Base-by-base conservation (phyloP, 2,888 invertebrate species). In the Euphydryas editha region DNA sequence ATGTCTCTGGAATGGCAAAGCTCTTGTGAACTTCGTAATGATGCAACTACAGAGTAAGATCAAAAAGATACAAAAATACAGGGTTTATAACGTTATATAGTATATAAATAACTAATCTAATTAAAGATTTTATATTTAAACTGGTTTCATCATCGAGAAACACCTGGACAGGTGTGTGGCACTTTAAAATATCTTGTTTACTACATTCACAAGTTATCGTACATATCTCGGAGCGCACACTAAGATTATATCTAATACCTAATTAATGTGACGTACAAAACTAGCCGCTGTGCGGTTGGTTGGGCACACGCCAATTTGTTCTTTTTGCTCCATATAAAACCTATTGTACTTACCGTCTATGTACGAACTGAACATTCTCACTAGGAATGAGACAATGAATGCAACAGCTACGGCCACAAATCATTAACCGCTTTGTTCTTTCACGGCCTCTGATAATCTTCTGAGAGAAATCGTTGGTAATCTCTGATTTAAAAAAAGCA, bases 251-350 rank as follows among this genome's bases (percentile, higher is more conserved):
- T 89, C 87, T 85, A 84, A 87, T 88, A 76, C 82, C 83, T 89
- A 88, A 89, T 89, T 90, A 88, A 90, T 88, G 87, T 85, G 88
- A 88, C 84, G 84, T 84, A 85, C 82, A 81, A 83, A 87, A 88
- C 87, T 84, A 86, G 84, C 84, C 81, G 81, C 80, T 76, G 80
- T 86, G 85, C 85, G 87, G 84, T 85, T 81, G 82, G 84, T 87
- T 91, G 91, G 91, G 90, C 79, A 78, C 72, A 75, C 81, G 91
- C 92, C 90, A 92, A 84, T 74, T 72, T 79, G 75, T 75, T 81
- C 85, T 86, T 88, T 90, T 91, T 92, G 86, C 78, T 90, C 85
- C 75, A 77, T 76, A 76, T 79, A 73, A 77, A 78, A 75, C 78
- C 74, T 78, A 69, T 72, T 76, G 72, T 72, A 70, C 71, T 71